Evolutionary conservation across 2,888 invertebrate species (phyloP).

Genomic region (Leuctra nigra): DNA sequence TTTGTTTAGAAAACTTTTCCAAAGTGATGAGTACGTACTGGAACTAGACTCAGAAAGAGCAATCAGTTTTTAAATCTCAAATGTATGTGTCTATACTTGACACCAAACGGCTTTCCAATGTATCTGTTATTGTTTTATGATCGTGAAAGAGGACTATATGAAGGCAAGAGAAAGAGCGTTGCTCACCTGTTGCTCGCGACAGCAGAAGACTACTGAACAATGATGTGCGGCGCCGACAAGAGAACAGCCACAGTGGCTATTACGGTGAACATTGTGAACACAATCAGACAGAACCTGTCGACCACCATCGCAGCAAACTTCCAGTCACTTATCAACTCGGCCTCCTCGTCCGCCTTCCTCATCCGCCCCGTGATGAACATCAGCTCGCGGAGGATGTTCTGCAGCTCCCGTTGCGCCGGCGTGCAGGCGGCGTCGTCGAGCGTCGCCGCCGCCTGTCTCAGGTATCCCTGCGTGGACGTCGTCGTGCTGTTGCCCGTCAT

Average conservation of each 20-base stretch:
- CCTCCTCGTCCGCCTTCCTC: conserved; percentile 90
- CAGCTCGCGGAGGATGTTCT: conserved; percentile 84
- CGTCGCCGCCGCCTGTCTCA: conserved; percentile 59
- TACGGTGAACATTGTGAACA: conserved; percentile 91
- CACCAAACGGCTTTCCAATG: too few relatives aligned
- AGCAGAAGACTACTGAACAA: conserved; percentile 85
- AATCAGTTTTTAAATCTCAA: too few relatives aligned
- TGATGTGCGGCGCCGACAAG: conserved; percentile 88
- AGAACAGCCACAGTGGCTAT: conserved; percentile 88
- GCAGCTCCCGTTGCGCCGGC: conserved; percentile 77
- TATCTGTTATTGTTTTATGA: too few relatives aligned
- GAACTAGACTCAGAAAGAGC: too few relatives aligned
- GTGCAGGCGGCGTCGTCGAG: conserved; percentile 53
- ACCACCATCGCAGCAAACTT: conserved; percentile 98
- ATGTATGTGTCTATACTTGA: too few relatives aligned
- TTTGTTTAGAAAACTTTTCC: too few relatives aligned
- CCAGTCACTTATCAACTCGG: conserved; percentile 93
- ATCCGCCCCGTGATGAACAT: conserved; percentile 92
- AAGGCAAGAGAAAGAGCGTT: too few relatives aligned
- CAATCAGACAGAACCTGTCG: conserved; percentile 92
- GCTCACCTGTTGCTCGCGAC: too few relatives aligned
- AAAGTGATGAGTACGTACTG: too few relatives aligned
- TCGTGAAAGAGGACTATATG: too few relatives aligned
- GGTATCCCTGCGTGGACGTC: conserved; percentile 36
- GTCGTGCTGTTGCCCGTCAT: conserved; percentile 33